Percentiles rank a stretch among this genome's conserved stretches.
These are phyloP conservation scores for Euleptes europaea DNA, from an alignment of 2,113 vertebrate species.

Conservation along the genomic window DNA sequence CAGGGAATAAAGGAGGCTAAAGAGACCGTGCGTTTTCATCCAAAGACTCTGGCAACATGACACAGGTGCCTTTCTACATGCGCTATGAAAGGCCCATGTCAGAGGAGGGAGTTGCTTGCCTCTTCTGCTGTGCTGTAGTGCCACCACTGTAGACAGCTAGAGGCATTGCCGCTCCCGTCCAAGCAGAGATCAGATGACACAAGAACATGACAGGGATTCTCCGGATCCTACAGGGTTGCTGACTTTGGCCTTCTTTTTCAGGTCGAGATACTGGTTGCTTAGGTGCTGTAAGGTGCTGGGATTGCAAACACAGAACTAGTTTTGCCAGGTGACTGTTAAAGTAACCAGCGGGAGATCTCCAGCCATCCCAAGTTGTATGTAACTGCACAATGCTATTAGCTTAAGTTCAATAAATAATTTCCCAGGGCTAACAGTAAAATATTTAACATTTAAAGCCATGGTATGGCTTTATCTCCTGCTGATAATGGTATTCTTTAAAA, in stretches of 20 bases:
- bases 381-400: constrained; percentile 18
- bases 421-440: constrained; percentile 57
- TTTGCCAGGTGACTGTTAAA: too few relatives aligned
- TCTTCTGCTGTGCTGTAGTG: too few relatives aligned
- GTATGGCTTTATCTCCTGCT: constrained; percentile 86
- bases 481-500: constrained; percentile 91
- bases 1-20: too few relatives aligned
- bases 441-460: constrained; percentile 85
- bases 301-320: too few relatives aligned
- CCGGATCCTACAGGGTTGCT: not conserved
- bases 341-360: too few relatives aligned
- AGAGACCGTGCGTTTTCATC: too few relatives aligned
- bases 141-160: not conserved
- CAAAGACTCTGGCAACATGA: not conserved
- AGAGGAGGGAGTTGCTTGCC: not conserved
- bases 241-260: not conserved
- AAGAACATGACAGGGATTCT: not conserved
- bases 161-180: not conserved
- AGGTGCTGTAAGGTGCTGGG: too few relatives aligned
- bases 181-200: not conserved
- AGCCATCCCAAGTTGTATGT: not conserved
- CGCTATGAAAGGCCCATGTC: not conserved
- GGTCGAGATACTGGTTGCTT: not conserved
- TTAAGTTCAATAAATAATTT: constrained; percentile 49
- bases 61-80: not conserved